Percentiles rank a stretch among this genome's conserved stretches.
phyloP scores from a whole-genome alignment of 2,113 vertebrate species.

The Carollia perspicillata region DNA sequence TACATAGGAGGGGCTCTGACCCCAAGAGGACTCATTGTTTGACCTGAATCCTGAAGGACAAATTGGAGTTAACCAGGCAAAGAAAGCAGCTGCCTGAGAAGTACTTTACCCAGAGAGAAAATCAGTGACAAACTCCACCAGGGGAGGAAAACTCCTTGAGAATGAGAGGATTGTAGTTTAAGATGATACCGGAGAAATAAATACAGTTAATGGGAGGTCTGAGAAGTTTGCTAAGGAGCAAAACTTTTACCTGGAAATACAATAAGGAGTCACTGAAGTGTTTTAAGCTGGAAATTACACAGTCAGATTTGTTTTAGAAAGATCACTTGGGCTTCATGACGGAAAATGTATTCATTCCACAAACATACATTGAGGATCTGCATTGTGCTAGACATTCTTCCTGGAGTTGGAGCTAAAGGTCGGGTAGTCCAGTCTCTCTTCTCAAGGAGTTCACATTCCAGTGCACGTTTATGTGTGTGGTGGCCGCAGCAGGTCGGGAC shows the following conservation, averaged over 20 bases:
- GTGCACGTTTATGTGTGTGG: background rate
- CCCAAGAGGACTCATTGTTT: background rate
- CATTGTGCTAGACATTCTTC: background rate
- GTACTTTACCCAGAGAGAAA: background rate
- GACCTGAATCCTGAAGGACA: background rate
- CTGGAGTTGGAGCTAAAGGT: background rate
- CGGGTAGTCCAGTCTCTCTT: background rate
- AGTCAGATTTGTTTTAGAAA: conserved; percentile 10
- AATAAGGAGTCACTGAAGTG: background rate
- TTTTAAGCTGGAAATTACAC: conserved; percentile 9
- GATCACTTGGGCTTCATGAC: background rate
- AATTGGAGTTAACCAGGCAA: background rate
- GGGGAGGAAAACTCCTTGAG: background rate
- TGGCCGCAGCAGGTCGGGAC: background rate
- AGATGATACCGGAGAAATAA: background rate
- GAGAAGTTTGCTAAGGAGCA: background rate
- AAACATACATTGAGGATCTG: background rate
- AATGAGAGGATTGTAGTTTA: background rate
- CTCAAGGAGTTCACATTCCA: background rate
- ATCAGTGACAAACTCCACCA: background rate
- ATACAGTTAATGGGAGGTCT: background rate
- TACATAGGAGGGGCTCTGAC: background rate
- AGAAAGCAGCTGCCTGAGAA: conserved; percentile 13
- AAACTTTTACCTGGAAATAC: background rate
- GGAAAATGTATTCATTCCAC: background rate